Percentiles rank a stretch among this genome's conserved stretches.
Conservation (phyloP, 1,140 invertebrate genomes). For the Heterodera carotae region DNA sequence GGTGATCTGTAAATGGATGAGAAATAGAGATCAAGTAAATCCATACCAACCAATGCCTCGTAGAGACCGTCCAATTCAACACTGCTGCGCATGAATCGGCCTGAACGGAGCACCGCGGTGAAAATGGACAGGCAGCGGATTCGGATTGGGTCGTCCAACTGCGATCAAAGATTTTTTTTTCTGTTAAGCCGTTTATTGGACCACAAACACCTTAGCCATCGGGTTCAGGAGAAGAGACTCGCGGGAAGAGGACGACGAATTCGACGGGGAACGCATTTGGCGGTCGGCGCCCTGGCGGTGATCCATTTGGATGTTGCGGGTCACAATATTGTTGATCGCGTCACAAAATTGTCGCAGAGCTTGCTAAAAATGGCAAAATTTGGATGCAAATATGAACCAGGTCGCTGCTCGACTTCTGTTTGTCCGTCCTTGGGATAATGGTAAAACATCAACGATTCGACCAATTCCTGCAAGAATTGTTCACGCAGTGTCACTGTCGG, state of each 20-base stretch:
- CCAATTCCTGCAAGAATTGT: conserved; percentile 25
- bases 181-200: neutral
- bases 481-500: conserved; percentile 24
- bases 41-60: conserved; percentile 20
- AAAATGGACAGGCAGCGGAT: conserved; percentile 22
- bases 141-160: conserved; percentile 30
- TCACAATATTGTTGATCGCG: conserved; percentile 33
- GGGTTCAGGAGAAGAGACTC: neutral
- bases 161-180: neutral
- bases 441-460: conserved; percentile 20
- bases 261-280: neutral
- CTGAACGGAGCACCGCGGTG: conserved; percentile 22
- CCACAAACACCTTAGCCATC: neutral
- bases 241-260: neutral
- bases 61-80: conserved; percentile 31
- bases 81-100: conserved; percentile 17
- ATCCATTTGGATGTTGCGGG: neutral
- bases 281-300: neutral
- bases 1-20: neutral
- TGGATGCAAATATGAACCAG: conserved; percentile 9
- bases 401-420: conserved; percentile 23
- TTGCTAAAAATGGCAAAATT: conserved; percentile 17
- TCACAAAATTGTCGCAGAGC: conserved; percentile 32
- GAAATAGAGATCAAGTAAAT: neutral
- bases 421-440: conserved; percentile 25